phyloP scores from a whole-genome alignment of 1,140 invertebrate species.

The Chironomus tepperi region DNA sequence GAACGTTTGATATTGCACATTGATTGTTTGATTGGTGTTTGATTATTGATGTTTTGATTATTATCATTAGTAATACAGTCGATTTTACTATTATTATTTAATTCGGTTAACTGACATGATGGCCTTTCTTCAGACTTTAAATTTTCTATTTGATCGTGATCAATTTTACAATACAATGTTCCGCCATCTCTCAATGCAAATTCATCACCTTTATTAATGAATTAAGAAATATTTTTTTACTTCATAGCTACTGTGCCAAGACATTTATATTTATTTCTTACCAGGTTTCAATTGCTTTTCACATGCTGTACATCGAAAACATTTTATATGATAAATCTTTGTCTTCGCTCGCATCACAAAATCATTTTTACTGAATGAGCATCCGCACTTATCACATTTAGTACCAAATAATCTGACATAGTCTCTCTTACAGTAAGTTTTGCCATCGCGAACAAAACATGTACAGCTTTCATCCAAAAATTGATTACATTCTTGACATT shows the following conservation, averaged over 20 bases:
- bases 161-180: constrained; percentile 89
- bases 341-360: constrained; percentile 95
- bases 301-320: constrained; percentile 93
- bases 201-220: constrained; percentile 68
- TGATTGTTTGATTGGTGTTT: not conserved
- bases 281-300: constrained; percentile 77
- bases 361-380: constrained; percentile 89
- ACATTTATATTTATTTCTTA: constrained; percentile 29
- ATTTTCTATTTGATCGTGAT: constrained; percentile 86
- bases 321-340: constrained; percentile 97
- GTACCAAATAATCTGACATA: constrained; percentile 94
- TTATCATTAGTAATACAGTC: constrained; percentile 38
- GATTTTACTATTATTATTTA: constrained; percentile 40
- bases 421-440: constrained; percentile 96
- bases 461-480: constrained; percentile 96
- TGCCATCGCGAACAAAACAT: constrained; percentile 95
- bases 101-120: constrained; percentile 43
- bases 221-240: constrained; percentile 16
- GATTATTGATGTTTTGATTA: constrained; percentile 49
- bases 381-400: constrained; percentile 90
- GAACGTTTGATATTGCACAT: constrained; percentile 67
- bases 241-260: not conserved
- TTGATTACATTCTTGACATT: constrained; percentile 92
- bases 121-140: constrained; percentile 46
- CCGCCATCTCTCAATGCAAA: constrained; percentile 92